Evolutionary conservation across 2,113 vertebrate genomes (phyloP).

Genomic region (Thalassarche chlororhynchos): DNA sequence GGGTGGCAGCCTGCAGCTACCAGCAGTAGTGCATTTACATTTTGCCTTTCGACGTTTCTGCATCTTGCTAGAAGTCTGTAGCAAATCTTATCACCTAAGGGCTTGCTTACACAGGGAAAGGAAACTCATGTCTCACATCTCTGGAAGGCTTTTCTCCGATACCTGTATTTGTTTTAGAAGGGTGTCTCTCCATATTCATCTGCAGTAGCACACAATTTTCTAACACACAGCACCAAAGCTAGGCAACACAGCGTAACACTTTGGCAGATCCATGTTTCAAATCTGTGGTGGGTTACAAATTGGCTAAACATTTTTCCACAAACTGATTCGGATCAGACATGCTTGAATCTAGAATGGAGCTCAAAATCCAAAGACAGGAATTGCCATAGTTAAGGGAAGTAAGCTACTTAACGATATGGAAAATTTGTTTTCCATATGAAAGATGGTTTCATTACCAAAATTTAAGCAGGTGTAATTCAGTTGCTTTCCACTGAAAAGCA

Average conservation of each 20-base stretch:
- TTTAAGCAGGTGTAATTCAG: neutral
- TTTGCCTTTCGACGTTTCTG: neutral
- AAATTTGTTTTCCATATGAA: neutral
- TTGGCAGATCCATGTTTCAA: neutral
- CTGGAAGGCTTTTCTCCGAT: neutral
- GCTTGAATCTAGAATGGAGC: neutral
- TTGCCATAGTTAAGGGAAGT: neutral
- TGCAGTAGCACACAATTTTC: neutral
- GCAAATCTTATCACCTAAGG: neutral
- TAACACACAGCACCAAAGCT: neutral
- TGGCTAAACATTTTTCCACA: neutral
- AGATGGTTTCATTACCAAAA: neutral
- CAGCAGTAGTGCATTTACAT: neutral
- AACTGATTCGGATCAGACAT: neutral
- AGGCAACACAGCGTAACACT: neutral
- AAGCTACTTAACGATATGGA: neutral
- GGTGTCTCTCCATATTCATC: neutral
- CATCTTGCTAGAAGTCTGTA: neutral
- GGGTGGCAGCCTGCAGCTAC: neutral
- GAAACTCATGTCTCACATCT: neutral
- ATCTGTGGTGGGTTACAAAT: neutral
- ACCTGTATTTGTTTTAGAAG: neutral
- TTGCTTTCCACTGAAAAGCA: neutral
- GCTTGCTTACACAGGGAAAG: neutral
- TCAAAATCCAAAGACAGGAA: neutral